Conservation (phyloP, 2,113 vertebrate genomes). For the Bambusicola thoracicus region DNA sequence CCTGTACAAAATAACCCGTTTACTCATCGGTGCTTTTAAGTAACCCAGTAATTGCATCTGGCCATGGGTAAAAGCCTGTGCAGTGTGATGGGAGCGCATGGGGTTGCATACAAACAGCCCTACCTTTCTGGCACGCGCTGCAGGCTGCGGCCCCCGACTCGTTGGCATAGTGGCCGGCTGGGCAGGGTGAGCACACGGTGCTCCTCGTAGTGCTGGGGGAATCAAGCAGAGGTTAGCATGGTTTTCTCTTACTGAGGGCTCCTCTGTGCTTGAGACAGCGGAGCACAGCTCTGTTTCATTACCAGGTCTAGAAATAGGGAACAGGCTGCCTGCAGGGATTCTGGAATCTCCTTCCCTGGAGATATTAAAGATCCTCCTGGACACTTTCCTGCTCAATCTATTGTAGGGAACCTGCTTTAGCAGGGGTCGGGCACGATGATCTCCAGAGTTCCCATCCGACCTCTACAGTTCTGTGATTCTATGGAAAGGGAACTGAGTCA, state of each 20-base stretch:
- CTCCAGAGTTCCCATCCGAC: too few species aligned
- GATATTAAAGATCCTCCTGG: too few species aligned
- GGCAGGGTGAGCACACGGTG: slow-evolving; percentile 79
- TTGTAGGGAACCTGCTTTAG: too few species aligned
- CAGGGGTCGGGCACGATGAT: too few species aligned
- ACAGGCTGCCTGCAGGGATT: too few species aligned
- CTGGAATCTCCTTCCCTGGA: too few species aligned
- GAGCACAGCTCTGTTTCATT: background rate
- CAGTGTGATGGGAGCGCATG: background rate
- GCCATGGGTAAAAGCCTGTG: background rate
- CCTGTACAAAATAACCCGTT: background rate
- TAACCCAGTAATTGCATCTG: background rate
- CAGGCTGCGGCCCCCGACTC: slow-evolving; percentile 77
- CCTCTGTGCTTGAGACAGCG: background rate
- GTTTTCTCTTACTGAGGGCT: background rate
- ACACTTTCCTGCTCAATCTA: too few species aligned
- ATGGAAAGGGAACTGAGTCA: background rate
- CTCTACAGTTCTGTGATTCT: too few species aligned
- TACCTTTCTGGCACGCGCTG: slow-evolving; percentile 81
- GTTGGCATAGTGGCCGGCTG: slow-evolving; percentile 78
- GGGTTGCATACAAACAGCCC: background rate
- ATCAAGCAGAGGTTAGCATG: background rate
- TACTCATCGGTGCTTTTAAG: background rate
- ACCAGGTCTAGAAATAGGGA: background rate
- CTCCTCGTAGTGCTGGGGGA: slow-evolving; percentile 78